A percentile compares a stretch with the other conserved stretches of the same genome.
phyloP scores from a whole-genome alignment of 2,888 invertebrate species.

The Ophonus ardosiacus region DNA sequence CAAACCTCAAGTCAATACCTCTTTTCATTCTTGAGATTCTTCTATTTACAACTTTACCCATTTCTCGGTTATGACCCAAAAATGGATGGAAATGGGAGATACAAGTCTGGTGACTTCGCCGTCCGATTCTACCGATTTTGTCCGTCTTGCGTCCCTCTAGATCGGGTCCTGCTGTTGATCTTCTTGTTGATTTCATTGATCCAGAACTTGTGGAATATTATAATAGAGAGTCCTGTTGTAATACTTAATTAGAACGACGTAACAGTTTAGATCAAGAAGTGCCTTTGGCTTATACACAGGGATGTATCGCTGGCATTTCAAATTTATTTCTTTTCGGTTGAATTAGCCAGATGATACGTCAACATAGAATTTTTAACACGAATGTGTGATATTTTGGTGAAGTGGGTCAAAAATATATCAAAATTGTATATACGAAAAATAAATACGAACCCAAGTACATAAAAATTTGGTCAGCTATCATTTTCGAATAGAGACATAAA shows the following conservation, averaged over 20 bases:
- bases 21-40: no score
- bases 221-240: neutral
- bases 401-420: constrained; percentile 61
- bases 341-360: constrained; percentile 53
- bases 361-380: constrained; percentile 59
- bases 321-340: constrained; percentile 35
- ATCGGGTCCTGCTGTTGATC: neutral
- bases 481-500: no score
- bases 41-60: no score
- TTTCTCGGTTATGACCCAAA: no score
- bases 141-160: neutral
- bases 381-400: constrained; percentile 62
- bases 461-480: no score
- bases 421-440: constrained; percentile 47
- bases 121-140: no score
- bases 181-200: neutral
- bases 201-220: constrained; percentile 2
- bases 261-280: constrained; percentile 63
- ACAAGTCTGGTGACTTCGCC: no score
- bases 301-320: constrained; percentile 50
- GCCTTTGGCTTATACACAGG: constrained; percentile 63
- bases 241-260: constrained; percentile 55
- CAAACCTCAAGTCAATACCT: no score
- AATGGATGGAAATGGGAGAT: no score
- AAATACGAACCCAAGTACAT: neutral